These are phyloP conservation scores for Corythornis vintsioides DNA, from an alignment of 2,113 vertebrate species.

Conservation along the genomic window DNA sequence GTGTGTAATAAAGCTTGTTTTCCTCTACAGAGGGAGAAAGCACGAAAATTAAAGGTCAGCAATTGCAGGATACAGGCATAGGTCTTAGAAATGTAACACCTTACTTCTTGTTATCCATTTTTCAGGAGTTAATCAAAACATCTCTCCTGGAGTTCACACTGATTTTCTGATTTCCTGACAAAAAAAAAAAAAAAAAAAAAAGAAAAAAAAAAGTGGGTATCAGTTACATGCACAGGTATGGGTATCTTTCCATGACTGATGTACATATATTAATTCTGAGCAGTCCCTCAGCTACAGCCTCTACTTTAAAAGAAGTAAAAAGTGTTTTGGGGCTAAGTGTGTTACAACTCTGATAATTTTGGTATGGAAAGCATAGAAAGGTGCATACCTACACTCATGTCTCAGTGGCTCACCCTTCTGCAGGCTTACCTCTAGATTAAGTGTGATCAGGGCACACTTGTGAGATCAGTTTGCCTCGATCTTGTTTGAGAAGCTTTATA, in stretches of 20 bases:
- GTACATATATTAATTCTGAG: neutral
- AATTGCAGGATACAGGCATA: neutral
- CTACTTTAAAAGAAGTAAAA: neutral
- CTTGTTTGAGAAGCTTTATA: neutral
- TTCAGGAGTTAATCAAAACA: neutral
- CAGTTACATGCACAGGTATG: neutral
- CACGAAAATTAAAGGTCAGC: neutral
- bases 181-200: neutral
- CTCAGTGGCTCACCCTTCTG: neutral
- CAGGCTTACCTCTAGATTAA: neutral
- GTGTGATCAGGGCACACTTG: neutral
- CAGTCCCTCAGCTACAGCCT: neutral
- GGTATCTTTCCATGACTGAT: neutral
- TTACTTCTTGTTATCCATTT: neutral
- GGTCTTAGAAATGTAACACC: neutral
- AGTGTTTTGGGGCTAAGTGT: neutral
- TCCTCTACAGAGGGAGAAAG: neutral
- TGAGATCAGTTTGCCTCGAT: rapidly evolving
- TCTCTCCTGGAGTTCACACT: neutral
- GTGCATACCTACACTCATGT: too few species aligned
- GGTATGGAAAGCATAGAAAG: neutral
- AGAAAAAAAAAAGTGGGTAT: neutral
- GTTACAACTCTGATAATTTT: neutral
- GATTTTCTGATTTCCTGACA: neutral
- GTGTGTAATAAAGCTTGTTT: neutral